A percentile compares a stretch with the other conserved stretches of the same genome.
phyloP scores from a whole-genome alignment of 2,888 invertebrate species.

The Linnaemya tessellans region DNA sequence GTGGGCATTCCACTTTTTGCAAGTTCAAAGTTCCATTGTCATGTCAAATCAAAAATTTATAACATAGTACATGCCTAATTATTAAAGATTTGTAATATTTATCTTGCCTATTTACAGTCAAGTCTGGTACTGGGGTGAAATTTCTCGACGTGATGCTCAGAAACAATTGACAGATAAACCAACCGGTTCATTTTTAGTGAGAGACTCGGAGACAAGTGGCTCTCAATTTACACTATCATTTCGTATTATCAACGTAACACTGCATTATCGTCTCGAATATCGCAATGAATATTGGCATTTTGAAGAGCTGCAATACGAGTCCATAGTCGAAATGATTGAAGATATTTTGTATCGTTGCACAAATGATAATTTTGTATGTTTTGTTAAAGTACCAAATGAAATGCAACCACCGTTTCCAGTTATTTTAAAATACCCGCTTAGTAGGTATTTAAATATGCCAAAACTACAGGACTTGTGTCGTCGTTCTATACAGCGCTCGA shows the following conservation, averaged over 20 bases:
- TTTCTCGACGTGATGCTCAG: conserved; percentile 89
- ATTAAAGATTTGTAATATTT: conserved; percentile 37
- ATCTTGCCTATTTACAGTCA: conserved; percentile 77
- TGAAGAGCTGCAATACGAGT: conserved; percentile 82
- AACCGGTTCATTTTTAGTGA: conserved; percentile 90
- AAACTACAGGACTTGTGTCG: conserved; percentile 89
- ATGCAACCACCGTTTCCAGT: conserved; percentile 89
- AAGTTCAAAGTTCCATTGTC: no score
- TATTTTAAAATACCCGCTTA: conserved; percentile 89
- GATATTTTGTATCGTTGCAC: conserved; percentile 89
- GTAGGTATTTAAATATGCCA: conserved; percentile 88
- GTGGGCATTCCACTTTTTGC: no score
- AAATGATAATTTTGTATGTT: conserved; percentile 88
- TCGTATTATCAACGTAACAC: conserved; percentile 87
- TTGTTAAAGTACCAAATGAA: conserved; percentile 87
- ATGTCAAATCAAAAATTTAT: no score
- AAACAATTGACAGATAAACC: conserved; percentile 87
- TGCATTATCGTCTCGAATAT: conserved; percentile 90
- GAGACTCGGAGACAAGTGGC: conserved; percentile 87
- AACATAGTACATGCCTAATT: background rate
- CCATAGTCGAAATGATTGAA: conserved; percentile 89
- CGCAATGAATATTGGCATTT: conserved; percentile 84
- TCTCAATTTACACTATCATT: conserved; percentile 90
- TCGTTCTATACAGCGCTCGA: conserved; percentile 88
- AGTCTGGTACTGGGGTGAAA: conserved; percentile 93